These are phyloP conservation scores for Allochrocebus solatus DNA, from an alignment of 2,797 vertebrate genomes.

Conservation along the genomic window DNA sequence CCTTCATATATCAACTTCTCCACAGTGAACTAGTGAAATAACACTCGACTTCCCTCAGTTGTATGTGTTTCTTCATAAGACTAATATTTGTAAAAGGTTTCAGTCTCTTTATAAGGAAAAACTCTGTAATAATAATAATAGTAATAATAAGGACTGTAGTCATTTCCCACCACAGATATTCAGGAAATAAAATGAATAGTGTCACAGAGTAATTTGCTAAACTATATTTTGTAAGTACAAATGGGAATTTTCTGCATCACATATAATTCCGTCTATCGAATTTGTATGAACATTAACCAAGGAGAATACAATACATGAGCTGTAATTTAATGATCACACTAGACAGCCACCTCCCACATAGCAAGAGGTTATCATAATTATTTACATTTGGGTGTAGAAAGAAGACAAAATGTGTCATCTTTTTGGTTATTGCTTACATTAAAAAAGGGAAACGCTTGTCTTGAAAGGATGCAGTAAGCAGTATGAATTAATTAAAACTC, in stretches of 20 bases:
- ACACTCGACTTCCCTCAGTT: background rate
- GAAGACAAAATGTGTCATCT: conserved; percentile 66
- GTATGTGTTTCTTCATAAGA: background rate
- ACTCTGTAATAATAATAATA: background rate
- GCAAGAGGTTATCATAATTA: conserved; percentile 71
- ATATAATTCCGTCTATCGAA: conserved; percentile 60
- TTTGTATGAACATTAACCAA: conserved; percentile 66
- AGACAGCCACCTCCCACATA: conserved; percentile 64
- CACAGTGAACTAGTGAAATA: background rate
- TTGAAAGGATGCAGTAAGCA: conserved; percentile 28
- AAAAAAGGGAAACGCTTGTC: conserved; percentile 33
- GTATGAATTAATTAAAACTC: conserved; percentile 57
- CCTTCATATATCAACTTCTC: background rate
- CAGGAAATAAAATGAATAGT: conserved; percentile 57
- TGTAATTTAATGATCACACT: conserved; percentile 69
- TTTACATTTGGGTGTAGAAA: conserved; percentile 67
- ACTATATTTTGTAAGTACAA: conserved; percentile 64
- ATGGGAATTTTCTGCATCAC: conserved; percentile 57
- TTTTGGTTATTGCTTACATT: conserved; percentile 44
- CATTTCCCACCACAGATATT: conserved; percentile 36
- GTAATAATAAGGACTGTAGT: background rate
- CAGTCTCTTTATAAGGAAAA: background rate
- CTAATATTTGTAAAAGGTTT: background rate
- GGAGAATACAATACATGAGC: conserved; percentile 44
- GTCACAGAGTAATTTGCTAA: conserved; percentile 71